phyloP scores from a whole-genome alignment of 2,113 vertebrate genomes.

The Syngnathus scovelli region DNA sequence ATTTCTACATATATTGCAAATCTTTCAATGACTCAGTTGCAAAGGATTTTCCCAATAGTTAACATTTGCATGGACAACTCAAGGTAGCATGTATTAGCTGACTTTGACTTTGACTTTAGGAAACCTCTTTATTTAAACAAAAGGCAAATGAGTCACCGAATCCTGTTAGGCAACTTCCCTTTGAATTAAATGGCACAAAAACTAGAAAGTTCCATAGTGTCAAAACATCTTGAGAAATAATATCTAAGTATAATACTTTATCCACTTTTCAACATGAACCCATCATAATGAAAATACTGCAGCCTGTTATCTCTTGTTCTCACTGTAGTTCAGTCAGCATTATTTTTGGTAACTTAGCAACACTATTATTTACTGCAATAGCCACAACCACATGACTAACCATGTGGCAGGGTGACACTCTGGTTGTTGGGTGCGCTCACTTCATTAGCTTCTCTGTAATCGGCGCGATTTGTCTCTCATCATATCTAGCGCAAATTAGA shows the following conservation, averaged over 20 bases:
- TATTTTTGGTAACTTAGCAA: conserved; percentile 20
- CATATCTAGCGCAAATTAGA: background rate
- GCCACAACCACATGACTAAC: conserved; percentile 28
- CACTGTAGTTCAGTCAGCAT: background rate
- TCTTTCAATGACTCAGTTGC: no score
- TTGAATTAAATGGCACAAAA: background rate
- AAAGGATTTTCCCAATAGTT: background rate
- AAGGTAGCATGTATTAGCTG: background rate
- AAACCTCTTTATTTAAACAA: background rate
- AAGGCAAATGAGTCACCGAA: conserved; percentile 10
- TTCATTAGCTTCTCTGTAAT: background rate
- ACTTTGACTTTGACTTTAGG: no score
- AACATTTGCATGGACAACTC: background rate
- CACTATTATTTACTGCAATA: conserved; percentile 19
- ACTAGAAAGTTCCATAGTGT: no score
- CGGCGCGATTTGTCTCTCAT: background rate
- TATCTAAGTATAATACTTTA: background rate
- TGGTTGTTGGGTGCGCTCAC: conserved; percentile 33
- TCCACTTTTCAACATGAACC: background rate
- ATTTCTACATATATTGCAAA: background rate
- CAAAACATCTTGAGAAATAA: background rate
- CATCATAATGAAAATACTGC: background rate
- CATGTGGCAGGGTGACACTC: background rate
- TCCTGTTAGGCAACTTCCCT: conserved; percentile 14
- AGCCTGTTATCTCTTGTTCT: background rate